Base-by-base conservation (phyloP, 2,113 vertebrate species). In the Petromus typicus region DNA sequence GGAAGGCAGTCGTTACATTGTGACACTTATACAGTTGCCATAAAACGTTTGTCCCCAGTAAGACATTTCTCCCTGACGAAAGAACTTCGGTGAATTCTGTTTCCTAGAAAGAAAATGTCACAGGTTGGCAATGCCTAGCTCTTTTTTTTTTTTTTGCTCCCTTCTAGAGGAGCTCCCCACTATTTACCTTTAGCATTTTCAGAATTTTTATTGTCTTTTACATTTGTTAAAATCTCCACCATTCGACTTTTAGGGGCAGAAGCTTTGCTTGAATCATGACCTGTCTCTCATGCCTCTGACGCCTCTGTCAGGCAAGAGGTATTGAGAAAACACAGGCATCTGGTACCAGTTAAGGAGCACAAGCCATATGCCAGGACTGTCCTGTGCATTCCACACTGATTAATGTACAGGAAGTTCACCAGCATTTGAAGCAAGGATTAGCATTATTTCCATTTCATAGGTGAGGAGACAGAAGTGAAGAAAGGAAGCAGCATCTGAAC, bases 301-400 rank as follows among this genome's bases (percentile, higher is more conserved):
- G 34, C 18, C 20, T 85, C 40, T 43, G 43, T 37, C 7, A 79
- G 91, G 54, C 18, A 90, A 82, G 80, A 83, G 45, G 9, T 43
- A 66, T 56, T 64, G 7, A 92, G 37, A 79, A 90, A 89, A 91
- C 34, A 76, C 2, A 86, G 95, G 64, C 87, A 87, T 64, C 64
- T 95, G 76, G 25, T 86, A 64, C 71, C 13, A 23, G 89, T 91
- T 95, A 93, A 27, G 16, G 30, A 93, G 34, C 20, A 73, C 30
- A 71, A 80, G 71, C 22, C 76, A 71, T 16, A 37, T 61, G 13
- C 75, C 32, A 9, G 40, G 56, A 59, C 7, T 64, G 22, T 81
- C 90, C 25, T 45, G 76, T 63, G 37, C 23, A 17, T 32, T 94
- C 57, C 14, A 37, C 17, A 12, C 13, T 34, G 13, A 86, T 81